These are phyloP conservation scores for Drosophila falleni DNA, from an alignment of 2,888 invertebrate genomes.

Conservation along the genomic window DNA sequence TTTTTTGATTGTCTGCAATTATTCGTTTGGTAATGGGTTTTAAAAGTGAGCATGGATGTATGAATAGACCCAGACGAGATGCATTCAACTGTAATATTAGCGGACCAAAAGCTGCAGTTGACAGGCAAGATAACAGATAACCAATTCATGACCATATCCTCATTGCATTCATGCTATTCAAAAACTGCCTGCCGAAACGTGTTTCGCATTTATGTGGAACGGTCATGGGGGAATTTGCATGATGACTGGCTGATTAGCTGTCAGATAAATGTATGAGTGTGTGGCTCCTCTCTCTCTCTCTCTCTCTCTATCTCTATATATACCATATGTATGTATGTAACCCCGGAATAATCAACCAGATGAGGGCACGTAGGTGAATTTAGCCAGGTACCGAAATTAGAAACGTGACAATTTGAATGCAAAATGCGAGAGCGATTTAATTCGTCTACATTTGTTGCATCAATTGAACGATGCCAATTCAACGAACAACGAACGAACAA, in stretches of 20 bases:
- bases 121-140: constrained; percentile 3
- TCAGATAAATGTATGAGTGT: constrained; percentile 10
- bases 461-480: constrained; percentile 41
- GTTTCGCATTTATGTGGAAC: background rate
- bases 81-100: constrained; percentile 14
- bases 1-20: background rate
- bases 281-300: background rate
- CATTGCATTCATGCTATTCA: constrained; percentile 8
- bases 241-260: constrained; percentile 39
- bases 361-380: constrained; percentile 37
- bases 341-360: background rate
- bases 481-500: constrained; percentile 37
- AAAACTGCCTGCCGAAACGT: background rate
- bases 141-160: constrained; percentile 21
- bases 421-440: constrained; percentile 9
- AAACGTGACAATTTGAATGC: constrained; percentile 50
- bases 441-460: constrained; percentile 18
- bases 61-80: background rate
- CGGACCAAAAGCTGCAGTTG: constrained; percentile 1
- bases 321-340: background rate
- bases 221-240: constrained; percentile 47
- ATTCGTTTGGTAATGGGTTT: background rate
- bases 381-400: constrained; percentile 38
- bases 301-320: too few species aligned
- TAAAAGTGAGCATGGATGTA: constrained; percentile 1